These are phyloP conservation scores for Tachysurus fulvidraco DNA, from an alignment of 2,113 vertebrate genomes.

Conservation along the genomic window DNA sequence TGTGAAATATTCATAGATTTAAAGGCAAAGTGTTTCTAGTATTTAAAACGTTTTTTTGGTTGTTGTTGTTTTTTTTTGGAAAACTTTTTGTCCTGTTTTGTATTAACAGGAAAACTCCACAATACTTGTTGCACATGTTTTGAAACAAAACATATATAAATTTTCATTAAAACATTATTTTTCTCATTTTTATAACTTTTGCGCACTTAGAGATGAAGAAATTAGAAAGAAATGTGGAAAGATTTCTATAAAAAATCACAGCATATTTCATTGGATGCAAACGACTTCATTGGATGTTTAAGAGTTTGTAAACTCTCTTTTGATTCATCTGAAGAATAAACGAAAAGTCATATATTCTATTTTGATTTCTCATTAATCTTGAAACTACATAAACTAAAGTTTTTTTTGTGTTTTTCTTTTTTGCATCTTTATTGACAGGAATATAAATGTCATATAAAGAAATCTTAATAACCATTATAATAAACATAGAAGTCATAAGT, in stretches of 20 bases:
- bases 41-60: not conserved
- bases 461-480: not conserved
- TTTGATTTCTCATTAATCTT: not conserved
- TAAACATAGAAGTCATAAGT: no score
- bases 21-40: not conserved
- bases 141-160: not conserved
- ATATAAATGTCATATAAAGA: not conserved
- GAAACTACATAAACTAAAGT: not conserved
- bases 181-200: not conserved
- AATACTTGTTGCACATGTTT: not conserved
- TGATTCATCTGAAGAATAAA: not conserved
- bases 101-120: not conserved
- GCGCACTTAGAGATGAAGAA: not conserved
- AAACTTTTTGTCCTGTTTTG: not conserved
- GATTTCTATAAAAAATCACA: not conserved
- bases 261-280: not conserved
- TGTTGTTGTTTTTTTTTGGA: no score
- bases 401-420: no score
- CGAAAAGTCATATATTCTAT: not conserved
- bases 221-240: not conserved
- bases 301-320: not conserved
- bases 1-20: not conserved
- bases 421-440: not conserved
- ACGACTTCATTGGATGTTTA: not conserved
- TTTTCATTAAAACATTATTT: no score